A percentile compares a stretch with the other conserved stretches of the same genome.
Conservation (phyloP, 2,113 vertebrate genomes). For the Camelus dromedarius region DNA sequence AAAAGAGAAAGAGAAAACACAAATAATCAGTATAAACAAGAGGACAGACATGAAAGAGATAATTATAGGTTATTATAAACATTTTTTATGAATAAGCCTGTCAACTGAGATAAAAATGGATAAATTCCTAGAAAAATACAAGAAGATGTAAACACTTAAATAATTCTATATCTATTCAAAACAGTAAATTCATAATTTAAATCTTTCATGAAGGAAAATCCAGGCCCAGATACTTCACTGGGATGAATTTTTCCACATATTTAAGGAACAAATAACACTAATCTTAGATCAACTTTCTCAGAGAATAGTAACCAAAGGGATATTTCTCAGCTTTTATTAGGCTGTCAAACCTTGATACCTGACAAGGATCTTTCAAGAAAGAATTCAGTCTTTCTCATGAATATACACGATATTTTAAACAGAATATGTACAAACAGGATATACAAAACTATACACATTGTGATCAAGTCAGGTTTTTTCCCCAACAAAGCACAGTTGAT, state of each 20-base stretch:
- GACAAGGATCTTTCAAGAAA: not conserved
- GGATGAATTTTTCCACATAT: not conserved
- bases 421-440: not conserved
- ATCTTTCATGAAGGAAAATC: not conserved
- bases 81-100: not conserved
- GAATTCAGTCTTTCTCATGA: not conserved
- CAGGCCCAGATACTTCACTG: not conserved
- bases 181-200: conserved; percentile 15
- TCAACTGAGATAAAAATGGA: not conserved
- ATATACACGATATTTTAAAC: not conserved
- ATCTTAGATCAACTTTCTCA: not conserved
- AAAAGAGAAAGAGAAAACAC: not conserved
- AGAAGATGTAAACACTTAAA: conserved; percentile 31
- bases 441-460: not conserved
- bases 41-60: not conserved
- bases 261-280: conserved; percentile 36
- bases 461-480: not conserved
- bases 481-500: not conserved
- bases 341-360: not conserved
- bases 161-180: conserved; percentile 42
- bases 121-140: conserved; percentile 44
- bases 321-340: not conserved
- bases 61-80: not conserved
- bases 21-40: not conserved
- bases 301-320: not conserved